Evolutionary conservation across 1,140 invertebrate genomes (phyloP), one percentile per base, ranked within the genome.

Genomic region (Euura saliciscinereae): DNA sequence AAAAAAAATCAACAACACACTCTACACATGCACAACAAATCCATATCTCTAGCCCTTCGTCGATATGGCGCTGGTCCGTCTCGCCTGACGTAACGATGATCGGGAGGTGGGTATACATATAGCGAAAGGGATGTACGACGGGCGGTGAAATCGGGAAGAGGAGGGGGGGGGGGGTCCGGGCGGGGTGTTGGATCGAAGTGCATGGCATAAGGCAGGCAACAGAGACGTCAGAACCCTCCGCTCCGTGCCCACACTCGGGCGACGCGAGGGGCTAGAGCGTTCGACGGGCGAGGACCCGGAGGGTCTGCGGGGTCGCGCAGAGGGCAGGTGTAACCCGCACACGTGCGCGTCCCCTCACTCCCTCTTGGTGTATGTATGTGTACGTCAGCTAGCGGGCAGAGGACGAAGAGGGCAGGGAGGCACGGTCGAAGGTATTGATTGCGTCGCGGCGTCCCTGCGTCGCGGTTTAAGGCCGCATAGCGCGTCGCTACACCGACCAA

Each of bases 101-200:
- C 44, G 59, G 67, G 45, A 4, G 59, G 65, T 45, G 51, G 44
- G 66, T 43, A 44, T 28, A 28, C 28, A 28, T 28, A 28, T 28
- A 28, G 28, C 28, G 46, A 10, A 46, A 13, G 28, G 45, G 42
- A 68, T 45, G 65, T 59, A 45, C 44, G 44, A 13, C 13, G 43
- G 45, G 65, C 28, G 71, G 72, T 69, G 66, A 73, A 65, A 65
- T 70, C 75, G 74, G 73, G 68, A 76, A 74, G 74, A 75, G 76
- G 71, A 71, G 75, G 74, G 75, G 75, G 76, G 69, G 3, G 6
- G 77, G 75, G 74, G 73, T 72, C 70, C 65, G 70, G 74, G 71
- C 3, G 5, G 51, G 51, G 51, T 59, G 51, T 59, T n/a, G 51
- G 51, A 59, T 59, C 51, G 51, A 59, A 59, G 51, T 59, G 51